A percentile compares a stretch with the other conserved stretches of the same genome.
Conservation (phyloP, 2,888 invertebrate genomes). For the Clistopyga incitator region DNA sequence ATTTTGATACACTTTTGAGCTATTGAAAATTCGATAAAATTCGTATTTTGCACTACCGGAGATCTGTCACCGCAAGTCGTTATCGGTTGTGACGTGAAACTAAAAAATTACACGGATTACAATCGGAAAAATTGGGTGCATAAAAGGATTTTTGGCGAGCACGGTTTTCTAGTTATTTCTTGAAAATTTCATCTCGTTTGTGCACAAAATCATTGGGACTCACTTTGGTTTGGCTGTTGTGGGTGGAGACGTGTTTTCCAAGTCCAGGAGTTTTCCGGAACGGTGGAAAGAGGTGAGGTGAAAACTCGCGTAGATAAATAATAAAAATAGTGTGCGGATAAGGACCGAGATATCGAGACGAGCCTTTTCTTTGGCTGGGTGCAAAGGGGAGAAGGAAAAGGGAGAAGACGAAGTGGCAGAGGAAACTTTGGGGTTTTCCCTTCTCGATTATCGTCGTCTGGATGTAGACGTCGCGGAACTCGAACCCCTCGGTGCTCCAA, state of each 20-base stretch:
- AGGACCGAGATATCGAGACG: constrained; percentile 37
- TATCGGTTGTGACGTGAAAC: constrained; percentile 42
- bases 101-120: neutral
- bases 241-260: constrained; percentile 16
- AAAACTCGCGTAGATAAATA: constrained; percentile 35
- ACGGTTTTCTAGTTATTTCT: neutral
- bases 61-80: constrained; percentile 22
- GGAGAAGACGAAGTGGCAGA: neutral
- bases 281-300: constrained; percentile 20
- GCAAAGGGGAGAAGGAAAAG: constrained; percentile 4
- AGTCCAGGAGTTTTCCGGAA: neutral
- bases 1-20: neutral
- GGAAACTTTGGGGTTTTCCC: constrained; percentile 45
- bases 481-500: neutral
- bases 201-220: neutral
- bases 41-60: neutral
- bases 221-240: neutral
- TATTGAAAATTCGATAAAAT: neutral
- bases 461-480: constrained; percentile 25
- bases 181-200: neutral
- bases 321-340: constrained; percentile 14
- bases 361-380: constrained; percentile 24
- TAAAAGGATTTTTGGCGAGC: constrained; percentile 27
- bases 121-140: neutral
- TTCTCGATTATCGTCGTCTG: constrained; percentile 45